phyloP scores from a whole-genome alignment of 2,113 vertebrate genomes.

The Megalops atlanticus region DNA sequence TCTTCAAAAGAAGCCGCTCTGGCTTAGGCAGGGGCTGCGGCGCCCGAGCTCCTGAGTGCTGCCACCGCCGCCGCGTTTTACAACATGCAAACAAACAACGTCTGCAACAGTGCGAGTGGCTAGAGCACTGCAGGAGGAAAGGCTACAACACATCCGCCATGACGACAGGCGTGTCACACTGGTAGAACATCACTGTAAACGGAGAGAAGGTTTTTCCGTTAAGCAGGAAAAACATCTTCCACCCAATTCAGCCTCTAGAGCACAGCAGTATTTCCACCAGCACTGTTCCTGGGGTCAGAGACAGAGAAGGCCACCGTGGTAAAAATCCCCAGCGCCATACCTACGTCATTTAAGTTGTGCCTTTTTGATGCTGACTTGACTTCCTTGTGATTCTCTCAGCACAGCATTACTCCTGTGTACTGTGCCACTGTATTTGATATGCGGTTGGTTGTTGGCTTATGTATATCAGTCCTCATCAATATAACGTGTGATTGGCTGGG shows the following conservation, averaged over 20 bases:
- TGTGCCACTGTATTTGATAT: too few relatives aligned
- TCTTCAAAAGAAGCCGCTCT: too few relatives aligned
- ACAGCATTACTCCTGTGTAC: too few relatives aligned
- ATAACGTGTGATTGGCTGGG: too few relatives aligned
- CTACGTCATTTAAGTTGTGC: not conserved
- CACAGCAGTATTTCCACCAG: not conserved
- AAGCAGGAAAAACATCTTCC: not conserved
- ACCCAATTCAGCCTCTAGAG: not conserved
- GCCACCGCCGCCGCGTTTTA: not conserved
- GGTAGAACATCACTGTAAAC: not conserved
- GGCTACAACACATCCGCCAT: not conserved
- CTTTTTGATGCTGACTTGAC: not conserved
- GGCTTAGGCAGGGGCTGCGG: too few relatives aligned
- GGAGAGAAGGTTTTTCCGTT: not conserved
- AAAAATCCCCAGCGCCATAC: not conserved
- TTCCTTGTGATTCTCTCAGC: too few relatives aligned
- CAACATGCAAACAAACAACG: not conserved
- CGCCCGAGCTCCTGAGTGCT: too few relatives aligned
- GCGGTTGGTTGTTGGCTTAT: too few relatives aligned
- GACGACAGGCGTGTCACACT: not conserved
- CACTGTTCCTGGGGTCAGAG: not conserved
- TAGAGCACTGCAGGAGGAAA: not conserved
- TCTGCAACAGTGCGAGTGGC: not conserved
- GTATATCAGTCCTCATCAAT: too few relatives aligned
- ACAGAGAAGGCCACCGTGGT: not conserved